A percentile compares a stretch with the other conserved stretches of the same genome.
These are phyloP conservation scores for Drosophila maculinotata DNA, from an alignment of 2,888 invertebrate genomes.

Conservation along the genomic window DNA sequence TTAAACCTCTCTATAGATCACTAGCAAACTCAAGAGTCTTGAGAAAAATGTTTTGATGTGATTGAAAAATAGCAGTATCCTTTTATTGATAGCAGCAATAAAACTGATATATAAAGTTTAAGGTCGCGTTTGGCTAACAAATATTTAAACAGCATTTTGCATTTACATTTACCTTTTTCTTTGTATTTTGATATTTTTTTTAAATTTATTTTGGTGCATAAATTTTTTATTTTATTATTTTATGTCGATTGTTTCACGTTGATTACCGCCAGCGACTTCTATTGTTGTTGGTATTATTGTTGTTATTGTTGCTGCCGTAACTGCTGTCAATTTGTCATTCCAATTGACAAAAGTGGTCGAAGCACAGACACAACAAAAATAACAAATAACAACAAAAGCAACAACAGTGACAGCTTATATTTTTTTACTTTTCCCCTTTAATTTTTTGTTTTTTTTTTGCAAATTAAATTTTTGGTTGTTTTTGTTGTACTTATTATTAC, in stretches of 20 bases:
- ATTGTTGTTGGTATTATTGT: constrained; percentile 36
- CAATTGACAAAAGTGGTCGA: constrained; percentile 55
- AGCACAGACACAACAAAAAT: constrained; percentile 8
- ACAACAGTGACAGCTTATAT: constrained; percentile 5
- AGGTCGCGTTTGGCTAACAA: constrained; percentile 61
- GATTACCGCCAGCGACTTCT: constrained; percentile 56
- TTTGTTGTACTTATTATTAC: constrained; percentile 18
- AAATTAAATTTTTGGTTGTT: constrained; percentile 7
- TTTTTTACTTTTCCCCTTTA: constrained; percentile 6
- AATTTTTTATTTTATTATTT: constrained; percentile 23
- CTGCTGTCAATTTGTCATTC: constrained; percentile 63
- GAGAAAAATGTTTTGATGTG: constrained; percentile 5
- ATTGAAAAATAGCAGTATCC: constrained; percentile 7
- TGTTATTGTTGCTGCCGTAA: constrained; percentile 36
- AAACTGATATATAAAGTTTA: constrained; percentile 47
- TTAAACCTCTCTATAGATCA: not conserved
- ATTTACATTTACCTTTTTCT: constrained; percentile 66
- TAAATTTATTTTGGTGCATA: constrained; percentile 17
- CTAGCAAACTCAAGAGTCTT: not conserved
- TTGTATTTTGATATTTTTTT: constrained; percentile 29
- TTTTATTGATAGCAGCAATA: constrained; percentile 12
- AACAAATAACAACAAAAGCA: constrained; percentile 19
- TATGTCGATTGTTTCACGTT: constrained; percentile 48
- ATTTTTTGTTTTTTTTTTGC: constrained; percentile 9
- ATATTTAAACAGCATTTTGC: constrained; percentile 72